Percentiles rank a stretch among this genome's conserved stretches.
Evolutionary conservation across 2,797 vertebrate genomes (phyloP).

Genomic region (Peromyscus nudipes): DNA sequence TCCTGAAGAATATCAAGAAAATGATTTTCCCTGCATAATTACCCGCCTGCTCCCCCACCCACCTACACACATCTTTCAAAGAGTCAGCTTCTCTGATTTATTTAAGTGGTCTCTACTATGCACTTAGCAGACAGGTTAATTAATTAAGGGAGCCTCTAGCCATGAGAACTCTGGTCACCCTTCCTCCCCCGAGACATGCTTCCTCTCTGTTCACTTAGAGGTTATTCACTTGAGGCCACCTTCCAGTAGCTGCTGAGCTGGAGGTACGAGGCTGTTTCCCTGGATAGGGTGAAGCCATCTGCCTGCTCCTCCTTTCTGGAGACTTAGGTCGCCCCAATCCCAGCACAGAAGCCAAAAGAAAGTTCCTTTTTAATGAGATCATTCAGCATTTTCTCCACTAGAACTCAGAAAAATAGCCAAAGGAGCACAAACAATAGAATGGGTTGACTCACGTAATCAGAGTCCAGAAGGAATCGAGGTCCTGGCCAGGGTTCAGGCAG

Average conservation of each 20-base stretch:
- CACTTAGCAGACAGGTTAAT: constrained; percentile 66
- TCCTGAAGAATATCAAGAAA: constrained; percentile 79
- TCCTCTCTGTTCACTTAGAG: background rate
- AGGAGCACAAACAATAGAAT: background rate
- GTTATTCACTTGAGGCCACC: background rate
- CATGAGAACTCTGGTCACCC: background rate
- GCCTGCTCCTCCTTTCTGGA: background rate
- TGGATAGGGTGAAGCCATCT: background rate
- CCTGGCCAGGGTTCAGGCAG: background rate
- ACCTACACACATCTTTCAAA: constrained; percentile 79
- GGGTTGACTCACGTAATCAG: background rate
- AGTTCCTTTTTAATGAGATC: constrained; percentile 52
- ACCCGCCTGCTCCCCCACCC: constrained; percentile 70
- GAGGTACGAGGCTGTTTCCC: background rate
- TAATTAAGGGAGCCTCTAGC: background rate
- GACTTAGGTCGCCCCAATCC: background rate
- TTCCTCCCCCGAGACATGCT: background rate
- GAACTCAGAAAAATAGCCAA: background rate
- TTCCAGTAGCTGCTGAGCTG: background rate
- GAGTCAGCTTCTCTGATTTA: constrained; percentile 75
- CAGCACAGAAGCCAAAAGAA: background rate
- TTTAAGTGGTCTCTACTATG: constrained; percentile 72
- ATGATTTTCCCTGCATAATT: constrained; percentile 79
- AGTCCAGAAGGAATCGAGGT: background rate
- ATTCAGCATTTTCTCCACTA: background rate